These are phyloP conservation scores for Hyles vespertilio DNA, from an alignment of 1,140 invertebrate genomes.

Conservation along the genomic window DNA sequence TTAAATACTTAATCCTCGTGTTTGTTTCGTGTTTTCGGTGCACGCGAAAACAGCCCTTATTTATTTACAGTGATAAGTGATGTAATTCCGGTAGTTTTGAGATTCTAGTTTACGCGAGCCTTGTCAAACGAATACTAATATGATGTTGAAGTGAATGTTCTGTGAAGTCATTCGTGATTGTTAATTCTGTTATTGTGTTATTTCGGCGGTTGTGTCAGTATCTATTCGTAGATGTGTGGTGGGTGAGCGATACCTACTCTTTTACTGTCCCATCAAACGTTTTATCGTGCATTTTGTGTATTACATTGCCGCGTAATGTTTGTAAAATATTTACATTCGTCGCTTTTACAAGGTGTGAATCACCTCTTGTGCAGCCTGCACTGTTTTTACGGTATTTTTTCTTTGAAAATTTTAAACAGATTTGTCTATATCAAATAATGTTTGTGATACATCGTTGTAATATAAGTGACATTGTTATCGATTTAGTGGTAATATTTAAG, in stretches of 20 bases:
- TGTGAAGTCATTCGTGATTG: conserved; percentile 47
- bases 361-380: not conserved
- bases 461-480: not conserved
- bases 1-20: conserved; percentile 9
- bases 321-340: conserved; percentile 10
- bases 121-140: too few relatives aligned
- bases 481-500: not conserved
- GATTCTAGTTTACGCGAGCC: too few relatives aligned
- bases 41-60: conserved; percentile 9
- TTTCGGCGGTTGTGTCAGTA: conserved; percentile 36
- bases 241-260: conserved; percentile 33
- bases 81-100: conserved; percentile 33
- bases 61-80: too few relatives aligned
- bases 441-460: too few relatives aligned
- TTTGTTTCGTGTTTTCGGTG: conserved; percentile 20
- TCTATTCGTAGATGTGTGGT: conserved; percentile 47
- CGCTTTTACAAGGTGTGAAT: not conserved
- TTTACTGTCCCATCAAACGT: conserved; percentile 37
- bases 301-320: conserved; percentile 1
- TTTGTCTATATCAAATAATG: too few relatives aligned
- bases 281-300: conserved; percentile 33
- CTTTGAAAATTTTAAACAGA: not conserved
- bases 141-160: too few relatives aligned
- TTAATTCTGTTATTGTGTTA: conserved; percentile 45
- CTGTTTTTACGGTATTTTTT: not conserved